A percentile compares a stretch with the other conserved stretches of the same genome.
Conservation (phyloP, 2,888 invertebrate species). For the Apamea anceps region DNA sequence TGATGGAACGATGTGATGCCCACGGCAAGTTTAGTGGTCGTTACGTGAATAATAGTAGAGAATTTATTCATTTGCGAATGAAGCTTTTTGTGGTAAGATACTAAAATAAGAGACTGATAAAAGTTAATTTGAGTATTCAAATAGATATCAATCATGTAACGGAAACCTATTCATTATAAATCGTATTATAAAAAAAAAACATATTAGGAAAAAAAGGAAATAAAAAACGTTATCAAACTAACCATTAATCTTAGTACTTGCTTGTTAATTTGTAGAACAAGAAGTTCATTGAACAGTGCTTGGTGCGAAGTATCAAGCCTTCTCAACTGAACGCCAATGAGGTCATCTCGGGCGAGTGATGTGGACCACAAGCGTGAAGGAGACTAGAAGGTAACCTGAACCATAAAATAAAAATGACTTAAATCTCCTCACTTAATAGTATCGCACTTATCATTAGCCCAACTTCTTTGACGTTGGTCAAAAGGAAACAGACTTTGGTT, state of each 20-base stretch:
- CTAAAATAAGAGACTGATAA: not conserved
- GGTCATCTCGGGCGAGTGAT: constrained; percentile 35
- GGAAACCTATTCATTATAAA: constrained; percentile 1
- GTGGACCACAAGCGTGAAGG: constrained; percentile 31
- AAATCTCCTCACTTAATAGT: not conserved
- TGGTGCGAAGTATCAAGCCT: constrained; percentile 19
- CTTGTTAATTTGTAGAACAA: constrained; percentile 28
- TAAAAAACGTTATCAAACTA: not conserved
- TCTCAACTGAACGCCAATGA: constrained; percentile 45
- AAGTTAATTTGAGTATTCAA: not conserved
- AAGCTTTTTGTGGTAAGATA: not conserved
- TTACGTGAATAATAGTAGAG: constrained; percentile 32
- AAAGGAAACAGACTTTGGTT: constrained; percentile 4
- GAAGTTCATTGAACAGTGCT: constrained; percentile 47
- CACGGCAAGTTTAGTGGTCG: constrained; percentile 24
- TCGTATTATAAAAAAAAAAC: not conserved
- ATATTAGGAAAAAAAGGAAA: not conserved
- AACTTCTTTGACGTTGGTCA: not conserved
- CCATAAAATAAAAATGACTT: constrained; percentile 6
- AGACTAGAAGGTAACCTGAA: constrained; percentile 19
- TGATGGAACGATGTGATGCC: constrained; percentile 38
- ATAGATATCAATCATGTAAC: constrained; percentile 7
- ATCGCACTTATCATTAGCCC: not conserved
- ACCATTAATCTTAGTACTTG: constrained; percentile 20
- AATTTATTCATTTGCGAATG: constrained; percentile 15